These are phyloP conservation scores for Tragelaphus scriptus DNA, from an alignment of 2,113 vertebrate species.

Conservation along the genomic window DNA sequence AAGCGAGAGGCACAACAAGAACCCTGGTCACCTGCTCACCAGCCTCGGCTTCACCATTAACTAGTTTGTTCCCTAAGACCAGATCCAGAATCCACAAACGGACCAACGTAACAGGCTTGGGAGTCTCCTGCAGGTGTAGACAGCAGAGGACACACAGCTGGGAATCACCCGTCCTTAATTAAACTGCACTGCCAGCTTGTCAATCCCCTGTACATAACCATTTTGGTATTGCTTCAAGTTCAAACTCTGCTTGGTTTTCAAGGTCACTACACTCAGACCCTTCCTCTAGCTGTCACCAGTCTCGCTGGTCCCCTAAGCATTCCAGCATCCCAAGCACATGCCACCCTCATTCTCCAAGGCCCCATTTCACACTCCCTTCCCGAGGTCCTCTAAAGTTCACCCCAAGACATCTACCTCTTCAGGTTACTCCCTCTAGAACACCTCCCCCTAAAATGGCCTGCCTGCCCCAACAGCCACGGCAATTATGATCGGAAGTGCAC, in stretches of 20 bases:
- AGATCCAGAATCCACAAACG: background rate
- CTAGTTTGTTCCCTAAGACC: background rate
- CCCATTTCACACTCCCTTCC: background rate
- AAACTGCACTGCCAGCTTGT: background rate
- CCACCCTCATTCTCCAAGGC: background rate
- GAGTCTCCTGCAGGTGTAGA: background rate
- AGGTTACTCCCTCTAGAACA: background rate
- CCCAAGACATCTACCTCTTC: background rate
- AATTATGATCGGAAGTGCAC: background rate
- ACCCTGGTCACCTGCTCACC: background rate
- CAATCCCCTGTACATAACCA: background rate
- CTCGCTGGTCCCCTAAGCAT: background rate
- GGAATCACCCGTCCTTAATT: background rate
- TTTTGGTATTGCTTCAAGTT: background rate
- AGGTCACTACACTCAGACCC: background rate
- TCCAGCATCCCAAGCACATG: background rate
- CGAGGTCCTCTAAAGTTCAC: background rate
- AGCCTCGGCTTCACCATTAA: background rate
- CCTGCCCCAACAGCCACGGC: background rate
- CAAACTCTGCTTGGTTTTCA: background rate
- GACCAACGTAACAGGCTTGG: background rate
- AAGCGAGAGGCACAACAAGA: background rate
- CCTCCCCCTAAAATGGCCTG: too few relatives aligned
- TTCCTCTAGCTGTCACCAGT: background rate
- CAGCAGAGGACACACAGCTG: background rate